Conservation (phyloP, 2,797 vertebrate species). For the Schizopygopsis malacanthus region DNA sequence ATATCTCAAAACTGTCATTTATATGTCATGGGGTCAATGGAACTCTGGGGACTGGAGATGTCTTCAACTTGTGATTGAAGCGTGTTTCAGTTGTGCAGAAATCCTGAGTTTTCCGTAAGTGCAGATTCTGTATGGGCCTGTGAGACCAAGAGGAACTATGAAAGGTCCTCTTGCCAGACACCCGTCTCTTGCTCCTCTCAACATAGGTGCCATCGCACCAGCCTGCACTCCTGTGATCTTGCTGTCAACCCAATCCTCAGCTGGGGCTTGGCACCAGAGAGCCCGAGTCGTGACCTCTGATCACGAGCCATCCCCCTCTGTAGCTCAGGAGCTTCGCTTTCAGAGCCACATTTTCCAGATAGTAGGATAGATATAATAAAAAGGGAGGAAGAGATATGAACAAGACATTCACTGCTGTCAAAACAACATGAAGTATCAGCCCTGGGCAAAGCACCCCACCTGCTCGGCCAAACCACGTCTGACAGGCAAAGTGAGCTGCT, state of each 20-base stretch:
- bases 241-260: conserved; percentile 9
- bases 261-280: conserved; percentile 14
- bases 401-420: conserved; percentile 42
- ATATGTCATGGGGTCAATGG: neutral
- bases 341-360: conserved; percentile 35
- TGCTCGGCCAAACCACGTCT: neutral
- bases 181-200: conserved; percentile 1
- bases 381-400: conserved; percentile 21
- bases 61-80: neutral
- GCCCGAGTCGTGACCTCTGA: conserved; percentile 31
- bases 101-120: neutral
- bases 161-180: conserved; percentile 4
- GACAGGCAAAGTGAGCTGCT: conserved; percentile 52
- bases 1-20: neutral
- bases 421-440: conserved; percentile 27
- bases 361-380: conserved; percentile 22
- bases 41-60: neutral
- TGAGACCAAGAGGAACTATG: neutral
- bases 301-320: neutral
- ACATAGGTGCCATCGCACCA: conserved; percentile 32
- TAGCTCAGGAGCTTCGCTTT: conserved; percentile 3
- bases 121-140: conserved; percentile 13
- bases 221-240: conserved; percentile 25
- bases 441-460: conserved; percentile 30
- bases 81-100: conserved; percentile 1